A percentile compares a stretch with the other conserved stretches of the same genome.
phyloP scores from a whole-genome alignment of 2,797 vertebrate species.

The Urophycis tenuis region DNA sequence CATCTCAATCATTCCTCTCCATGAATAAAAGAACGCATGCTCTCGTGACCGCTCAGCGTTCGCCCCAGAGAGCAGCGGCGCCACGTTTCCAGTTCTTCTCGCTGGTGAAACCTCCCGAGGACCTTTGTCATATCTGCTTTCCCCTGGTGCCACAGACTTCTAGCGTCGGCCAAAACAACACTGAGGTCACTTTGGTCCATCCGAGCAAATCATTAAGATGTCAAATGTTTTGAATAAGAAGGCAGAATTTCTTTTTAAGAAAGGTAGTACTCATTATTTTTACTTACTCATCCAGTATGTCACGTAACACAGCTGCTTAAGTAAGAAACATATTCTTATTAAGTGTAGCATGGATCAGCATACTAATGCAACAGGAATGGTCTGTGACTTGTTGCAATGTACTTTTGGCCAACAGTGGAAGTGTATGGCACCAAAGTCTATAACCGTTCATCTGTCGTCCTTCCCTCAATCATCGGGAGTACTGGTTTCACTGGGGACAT shows the following conservation, averaged over 20 bases:
- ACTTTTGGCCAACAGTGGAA: background rate
- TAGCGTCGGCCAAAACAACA: background rate
- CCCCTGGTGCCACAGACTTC: background rate
- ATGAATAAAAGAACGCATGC: slow-evolving; percentile 22
- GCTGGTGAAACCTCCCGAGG: background rate
- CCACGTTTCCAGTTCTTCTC: background rate
- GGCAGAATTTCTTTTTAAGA: background rate
- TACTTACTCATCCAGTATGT: background rate
- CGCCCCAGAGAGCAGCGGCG: too few species aligned
- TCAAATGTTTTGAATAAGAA: background rate
- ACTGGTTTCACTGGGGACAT: background rate
- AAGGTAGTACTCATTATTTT: background rate
- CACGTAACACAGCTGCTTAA: background rate
- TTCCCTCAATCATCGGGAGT: background rate
- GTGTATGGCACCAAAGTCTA: background rate
- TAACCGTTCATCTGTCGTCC: background rate
- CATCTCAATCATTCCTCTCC: slow-evolving; percentile 20
- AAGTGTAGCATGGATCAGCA: background rate
- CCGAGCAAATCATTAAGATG: background rate
- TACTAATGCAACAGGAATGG: background rate
- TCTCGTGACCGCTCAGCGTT: background rate
- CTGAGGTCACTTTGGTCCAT: background rate
- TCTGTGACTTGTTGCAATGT: background rate
- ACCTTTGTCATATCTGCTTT: background rate
- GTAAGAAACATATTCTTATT: background rate